Conservation (phyloP, 2,888 invertebrate species). For the Drosophila putrida region DNA sequence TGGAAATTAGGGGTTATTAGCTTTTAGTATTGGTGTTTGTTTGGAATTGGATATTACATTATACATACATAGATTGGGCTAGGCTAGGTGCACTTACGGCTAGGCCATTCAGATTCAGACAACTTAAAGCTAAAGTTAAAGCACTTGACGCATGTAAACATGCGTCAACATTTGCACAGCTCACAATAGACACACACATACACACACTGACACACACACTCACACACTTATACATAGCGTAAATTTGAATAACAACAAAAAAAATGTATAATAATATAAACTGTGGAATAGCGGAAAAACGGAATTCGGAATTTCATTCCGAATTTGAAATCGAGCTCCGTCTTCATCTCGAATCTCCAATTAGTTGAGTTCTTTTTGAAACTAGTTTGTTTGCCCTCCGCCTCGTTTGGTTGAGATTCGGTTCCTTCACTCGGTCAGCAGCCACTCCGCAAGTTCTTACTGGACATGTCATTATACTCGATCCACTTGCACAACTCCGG, state of each 20-base stretch:
- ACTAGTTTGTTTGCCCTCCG: background rate
- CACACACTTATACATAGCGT: slow-evolving; percentile 4
- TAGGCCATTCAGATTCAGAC: slow-evolving; percentile 37
- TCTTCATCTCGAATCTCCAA: background rate
- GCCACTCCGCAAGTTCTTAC: slow-evolving; percentile 87
- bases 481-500: slow-evolving; percentile 90
- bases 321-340: background rate
- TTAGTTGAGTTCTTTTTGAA: background rate
- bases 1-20: background rate
- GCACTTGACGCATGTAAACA: slow-evolving; percentile 36
- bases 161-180: slow-evolving; percentile 53
- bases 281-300: slow-evolving; percentile 16
- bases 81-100: slow-evolving; percentile 43
- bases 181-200: slow-evolving; percentile 26
- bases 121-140: slow-evolving; percentile 54
- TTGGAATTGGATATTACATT: slow-evolving; percentile 15
- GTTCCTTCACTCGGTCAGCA: slow-evolving; percentile 72
- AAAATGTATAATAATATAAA: background rate
- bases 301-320: background rate
- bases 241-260: slow-evolving; percentile 1
- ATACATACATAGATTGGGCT: slow-evolving; percentile 35
- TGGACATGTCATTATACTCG: slow-evolving; percentile 90
- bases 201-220: slow-evolving; percentile 1
- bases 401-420: background rate
- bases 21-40: slow-evolving; percentile 18